phyloP scores from a whole-genome alignment of 1,140 invertebrate species.

The Euborellia annulipes region DNA sequence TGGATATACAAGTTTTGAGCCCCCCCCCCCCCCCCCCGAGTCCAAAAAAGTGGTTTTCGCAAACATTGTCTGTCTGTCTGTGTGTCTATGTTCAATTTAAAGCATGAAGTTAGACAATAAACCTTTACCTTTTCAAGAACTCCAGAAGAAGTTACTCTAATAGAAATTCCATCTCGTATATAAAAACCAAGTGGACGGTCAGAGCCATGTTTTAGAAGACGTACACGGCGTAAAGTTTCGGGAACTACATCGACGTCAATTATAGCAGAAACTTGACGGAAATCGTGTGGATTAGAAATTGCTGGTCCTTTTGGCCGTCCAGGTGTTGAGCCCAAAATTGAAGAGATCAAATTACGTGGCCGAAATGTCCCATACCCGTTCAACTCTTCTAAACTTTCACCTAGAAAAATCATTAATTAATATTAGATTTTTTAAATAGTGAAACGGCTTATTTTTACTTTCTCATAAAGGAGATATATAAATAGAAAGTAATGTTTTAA shows the following conservation, averaged over 20 bases:
- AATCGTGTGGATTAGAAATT: slow-evolving; percentile 94
- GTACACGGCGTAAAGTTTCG: slow-evolving; percentile 89
- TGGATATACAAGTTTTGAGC: no score
- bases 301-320: slow-evolving; percentile 61
- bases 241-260: slow-evolving; percentile 99
- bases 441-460: no score
- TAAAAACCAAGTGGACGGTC: slow-evolving; percentile 97
- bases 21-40: no score
- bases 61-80: no score
- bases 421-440: no score
- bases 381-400: slow-evolving; percentile 64
- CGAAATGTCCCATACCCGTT: slow-evolving; percentile 70
- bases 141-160: slow-evolving; percentile 70
- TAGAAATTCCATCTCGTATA: slow-evolving; percentile 76
- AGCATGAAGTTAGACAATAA: no score
- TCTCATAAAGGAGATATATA: no score
- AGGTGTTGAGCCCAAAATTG: slow-evolving; percentile 57
- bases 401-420: slow-evolving; percentile 65
- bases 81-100: no score
- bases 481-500: no score
- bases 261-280: slow-evolving; percentile 91
- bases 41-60: no score
- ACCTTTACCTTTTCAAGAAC: slow-evolving; percentile 42
- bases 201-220: slow-evolving; percentile 93
- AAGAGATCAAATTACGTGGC: slow-evolving; percentile 64